These are phyloP conservation scores for Drosophila sproati DNA, from an alignment of 1,140 invertebrate genomes.

Conservation along the genomic window DNA sequence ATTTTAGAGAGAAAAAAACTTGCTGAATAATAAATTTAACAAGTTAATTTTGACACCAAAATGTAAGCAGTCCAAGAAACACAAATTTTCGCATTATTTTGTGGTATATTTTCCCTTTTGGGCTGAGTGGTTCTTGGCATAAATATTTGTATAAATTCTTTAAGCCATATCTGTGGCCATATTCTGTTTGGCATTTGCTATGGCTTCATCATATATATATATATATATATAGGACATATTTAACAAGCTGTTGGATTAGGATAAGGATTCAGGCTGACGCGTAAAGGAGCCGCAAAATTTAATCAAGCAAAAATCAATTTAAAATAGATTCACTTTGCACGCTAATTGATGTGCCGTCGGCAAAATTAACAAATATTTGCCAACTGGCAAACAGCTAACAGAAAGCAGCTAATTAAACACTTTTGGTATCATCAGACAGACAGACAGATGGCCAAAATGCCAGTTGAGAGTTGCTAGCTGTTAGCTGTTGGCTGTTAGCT, in stretches of 20 bases:
- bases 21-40: too few species aligned
- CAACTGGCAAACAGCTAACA: constrained; percentile 53
- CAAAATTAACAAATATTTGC: constrained; percentile 73
- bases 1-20: too few species aligned
- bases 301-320: constrained; percentile 81
- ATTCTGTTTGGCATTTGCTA: too few species aligned
- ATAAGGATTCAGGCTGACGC: neutral
- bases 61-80: too few species aligned
- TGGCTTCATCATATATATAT: too few species aligned
- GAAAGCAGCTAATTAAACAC: constrained; percentile 71
- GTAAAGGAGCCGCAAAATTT: constrained; percentile 60
- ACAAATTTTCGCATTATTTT: too few species aligned
- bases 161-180: too few species aligned
- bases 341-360: constrained; percentile 68
- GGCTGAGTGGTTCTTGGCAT: too few species aligned
- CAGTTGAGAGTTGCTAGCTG: neutral
- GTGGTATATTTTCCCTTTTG: too few species aligned
- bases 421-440: constrained; percentile 43
- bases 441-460: neutral
- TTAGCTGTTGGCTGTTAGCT: neutral
- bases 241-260: constrained; percentile 4
- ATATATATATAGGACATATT: neutral
- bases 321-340: constrained; percentile 75
- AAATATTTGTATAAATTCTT: too few species aligned
- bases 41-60: too few species aligned